Conservation (phyloP, 2,113 vertebrate genomes). For the Acrocephalus arundinaceus region DNA sequence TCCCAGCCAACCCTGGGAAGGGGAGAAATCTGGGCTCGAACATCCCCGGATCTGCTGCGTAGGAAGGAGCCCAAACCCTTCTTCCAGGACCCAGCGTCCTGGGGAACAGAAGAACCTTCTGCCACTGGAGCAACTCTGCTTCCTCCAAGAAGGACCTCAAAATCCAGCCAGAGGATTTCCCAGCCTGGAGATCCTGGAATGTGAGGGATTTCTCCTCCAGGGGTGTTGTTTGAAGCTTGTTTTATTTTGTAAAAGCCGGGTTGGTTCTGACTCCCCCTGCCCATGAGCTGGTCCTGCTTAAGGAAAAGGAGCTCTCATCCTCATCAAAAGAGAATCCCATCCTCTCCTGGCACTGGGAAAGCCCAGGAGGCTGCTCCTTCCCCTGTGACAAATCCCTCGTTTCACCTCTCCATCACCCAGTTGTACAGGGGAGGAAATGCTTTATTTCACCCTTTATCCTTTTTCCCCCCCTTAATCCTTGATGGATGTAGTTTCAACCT, state of each 20-base stretch:
- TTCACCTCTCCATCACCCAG: neutral
- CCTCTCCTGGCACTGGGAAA: neutral
- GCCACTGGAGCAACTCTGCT: neutral
- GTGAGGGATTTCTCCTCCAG: neutral
- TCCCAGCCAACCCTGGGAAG: neutral
- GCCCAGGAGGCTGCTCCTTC: neutral
- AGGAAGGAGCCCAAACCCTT: neutral
- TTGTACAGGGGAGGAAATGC: accelerated
- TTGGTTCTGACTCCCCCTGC: neutral
- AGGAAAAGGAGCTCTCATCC: neutral
- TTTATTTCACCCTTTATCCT: neutral
- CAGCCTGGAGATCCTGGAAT: too few species aligned
- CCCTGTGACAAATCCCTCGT: neutral
- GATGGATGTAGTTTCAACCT: slow-evolving; percentile 6
- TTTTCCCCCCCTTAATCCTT: neutral
- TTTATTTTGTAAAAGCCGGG: neutral
- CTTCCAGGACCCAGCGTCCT: neutral
- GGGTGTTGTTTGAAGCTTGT: neutral
- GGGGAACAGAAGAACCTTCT: neutral
- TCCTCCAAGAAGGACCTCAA: neutral
- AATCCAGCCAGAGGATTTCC: neutral
- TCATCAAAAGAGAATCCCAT: neutral
- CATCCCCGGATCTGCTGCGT: accelerated
- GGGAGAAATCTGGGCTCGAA: neutral
- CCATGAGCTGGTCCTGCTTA: accelerated